These are phyloP conservation scores for Trogon melanurus DNA, from an alignment of 2,113 vertebrate species.

Conservation along the genomic window DNA sequence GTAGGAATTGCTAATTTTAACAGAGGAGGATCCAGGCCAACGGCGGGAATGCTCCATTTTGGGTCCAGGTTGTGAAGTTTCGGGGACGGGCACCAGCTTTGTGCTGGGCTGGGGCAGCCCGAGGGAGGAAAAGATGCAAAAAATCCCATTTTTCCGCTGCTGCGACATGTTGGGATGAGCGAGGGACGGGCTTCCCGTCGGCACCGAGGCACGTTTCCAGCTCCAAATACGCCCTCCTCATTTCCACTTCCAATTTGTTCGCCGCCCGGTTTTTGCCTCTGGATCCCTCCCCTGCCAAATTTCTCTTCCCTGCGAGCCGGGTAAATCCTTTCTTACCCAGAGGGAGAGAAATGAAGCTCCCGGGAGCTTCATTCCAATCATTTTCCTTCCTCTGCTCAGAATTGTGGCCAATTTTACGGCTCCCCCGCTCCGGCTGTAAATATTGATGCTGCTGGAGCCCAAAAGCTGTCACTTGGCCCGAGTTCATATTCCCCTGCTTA, in stretches of 20 bases:
- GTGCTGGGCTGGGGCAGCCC: not conserved
- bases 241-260: not conserved
- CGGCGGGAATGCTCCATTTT: not conserved
- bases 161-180: accelerated
- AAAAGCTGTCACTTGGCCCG: not conserved
- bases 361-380: not conserved
- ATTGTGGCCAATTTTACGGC: not conserved
- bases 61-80: not conserved
- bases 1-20: slow-evolving; percentile 25
- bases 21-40: not conserved
- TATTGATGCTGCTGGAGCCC: not conserved
- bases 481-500: not conserved
- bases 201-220: accelerated
- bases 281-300: not conserved
- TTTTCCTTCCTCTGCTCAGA: not conserved
- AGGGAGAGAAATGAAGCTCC: not conserved
- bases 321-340: not conserved
- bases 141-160: not conserved
- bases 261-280: not conserved
- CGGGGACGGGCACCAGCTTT: not conserved
- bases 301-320: not conserved
- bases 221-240: not conserved
- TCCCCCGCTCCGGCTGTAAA: not conserved
- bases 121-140: not conserved
- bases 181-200: not conserved